Percentiles rank a stretch among this genome's conserved stretches.
Conservation (phyloP, 2,888 invertebrate genomes). For the Actias luna region DNA sequence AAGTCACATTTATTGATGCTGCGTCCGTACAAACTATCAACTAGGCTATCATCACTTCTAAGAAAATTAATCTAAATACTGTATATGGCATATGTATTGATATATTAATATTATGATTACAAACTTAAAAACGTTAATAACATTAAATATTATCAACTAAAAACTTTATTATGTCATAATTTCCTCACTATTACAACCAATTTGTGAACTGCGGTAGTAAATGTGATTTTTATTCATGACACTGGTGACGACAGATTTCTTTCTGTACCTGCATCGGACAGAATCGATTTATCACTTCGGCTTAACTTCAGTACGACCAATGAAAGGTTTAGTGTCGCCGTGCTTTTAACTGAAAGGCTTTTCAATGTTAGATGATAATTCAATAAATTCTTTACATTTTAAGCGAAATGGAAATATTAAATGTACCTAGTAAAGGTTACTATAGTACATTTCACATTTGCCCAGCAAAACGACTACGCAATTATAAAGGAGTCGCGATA, state of each 20-base stretch:
- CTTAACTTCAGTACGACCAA: conserved; percentile 16
- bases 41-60: too few relatives aligned
- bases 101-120: too few relatives aligned
- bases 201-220: background rate
- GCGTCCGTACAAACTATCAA: too few relatives aligned
- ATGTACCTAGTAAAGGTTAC: background rate
- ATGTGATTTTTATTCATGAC: conserved; percentile 15
- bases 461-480: too few relatives aligned
- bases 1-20: too few relatives aligned
- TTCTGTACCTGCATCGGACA: conserved; percentile 17
- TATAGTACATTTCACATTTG: too few relatives aligned
- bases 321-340: conserved; percentile 18
- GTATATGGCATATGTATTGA: too few relatives aligned
- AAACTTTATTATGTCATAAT: background rate
- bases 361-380: conserved; percentile 10
- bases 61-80: too few relatives aligned
- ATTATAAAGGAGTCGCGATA: too few relatives aligned
- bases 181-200: background rate
- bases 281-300: conserved; percentile 19
- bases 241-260: conserved; percentile 13
- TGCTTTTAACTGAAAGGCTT: conserved; percentile 19
- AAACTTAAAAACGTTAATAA: too few relatives aligned
- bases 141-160: background rate
- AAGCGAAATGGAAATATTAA: background rate
- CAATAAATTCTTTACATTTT: conserved; percentile 8